Evolutionary conservation across 2,797 vertebrate genomes (phyloP).

Genomic region (Gadopsis marmoratus): DNA sequence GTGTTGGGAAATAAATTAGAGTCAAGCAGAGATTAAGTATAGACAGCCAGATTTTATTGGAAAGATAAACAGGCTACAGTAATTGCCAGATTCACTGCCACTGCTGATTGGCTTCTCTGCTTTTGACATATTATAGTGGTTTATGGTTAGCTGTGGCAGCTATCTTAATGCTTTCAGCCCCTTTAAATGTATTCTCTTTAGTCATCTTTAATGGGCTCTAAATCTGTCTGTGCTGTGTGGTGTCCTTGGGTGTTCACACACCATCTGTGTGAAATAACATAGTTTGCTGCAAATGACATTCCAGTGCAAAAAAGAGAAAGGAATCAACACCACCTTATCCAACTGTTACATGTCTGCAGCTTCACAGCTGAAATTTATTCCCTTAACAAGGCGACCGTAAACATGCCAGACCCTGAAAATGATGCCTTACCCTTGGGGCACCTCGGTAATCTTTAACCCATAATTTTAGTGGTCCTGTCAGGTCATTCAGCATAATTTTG

Average conservation of each 20-base stretch:
- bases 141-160: conserved; percentile 1
- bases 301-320: not conserved
- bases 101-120: conserved; percentile 20
- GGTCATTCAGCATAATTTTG: not conserved
- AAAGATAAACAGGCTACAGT: conserved; percentile 15
- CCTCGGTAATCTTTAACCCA: not conserved
- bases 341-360: conserved; percentile 21
- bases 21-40: conserved; percentile 12
- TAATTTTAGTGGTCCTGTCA: conserved; percentile 5
- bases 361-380: conserved; percentile 28
- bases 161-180: conserved; percentile 14
- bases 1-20: conserved; percentile 1
- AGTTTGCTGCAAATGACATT: conserved; percentile 33
- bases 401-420: conserved; percentile 12
- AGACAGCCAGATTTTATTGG: conserved; percentile 22
- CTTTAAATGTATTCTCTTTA: conserved; percentile 34
- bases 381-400: conserved; percentile 28
- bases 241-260: conserved; percentile 44
- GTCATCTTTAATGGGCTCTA: conserved; percentile 45
- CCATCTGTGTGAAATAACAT: conserved; percentile 47
- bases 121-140: conserved; percentile 6
- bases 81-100: conserved; percentile 32
- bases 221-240: conserved; percentile 23
- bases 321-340: conserved; percentile 26
- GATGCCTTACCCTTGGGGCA: not conserved